Evolutionary conservation across 2,113 vertebrate species (phyloP).

Genomic region (Argyrosomus japonicus): DNA sequence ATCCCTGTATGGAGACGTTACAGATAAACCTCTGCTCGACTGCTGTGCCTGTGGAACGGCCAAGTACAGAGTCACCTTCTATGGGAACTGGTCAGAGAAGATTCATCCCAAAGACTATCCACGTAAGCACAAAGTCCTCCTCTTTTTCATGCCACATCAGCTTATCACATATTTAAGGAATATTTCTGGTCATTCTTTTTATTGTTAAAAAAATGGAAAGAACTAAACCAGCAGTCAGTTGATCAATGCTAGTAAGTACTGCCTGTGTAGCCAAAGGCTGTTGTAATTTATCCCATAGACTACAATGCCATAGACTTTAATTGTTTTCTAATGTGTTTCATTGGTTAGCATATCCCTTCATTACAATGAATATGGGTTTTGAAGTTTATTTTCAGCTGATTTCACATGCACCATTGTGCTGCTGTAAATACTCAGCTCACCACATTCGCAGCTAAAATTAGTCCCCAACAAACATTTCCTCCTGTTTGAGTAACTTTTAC

Average conservation of each 20-base stretch:
- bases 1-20: slow-evolving; percentile 84
- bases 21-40: slow-evolving; percentile 89
- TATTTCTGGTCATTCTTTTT: background rate
- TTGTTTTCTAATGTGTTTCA: background rate
- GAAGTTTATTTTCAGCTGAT: background rate
- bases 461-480: too few relatives aligned
- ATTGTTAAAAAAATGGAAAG: background rate
- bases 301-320: background rate
- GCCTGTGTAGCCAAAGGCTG: background rate
- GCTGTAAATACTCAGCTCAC: background rate
- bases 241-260: background rate
- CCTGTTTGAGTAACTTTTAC: background rate
- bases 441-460: background rate
- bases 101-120: slow-evolving; percentile 97
- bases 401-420: background rate
- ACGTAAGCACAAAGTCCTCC: slow-evolving; percentile 84
- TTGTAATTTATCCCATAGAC: background rate
- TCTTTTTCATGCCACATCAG: slow-evolving; percentile 4
- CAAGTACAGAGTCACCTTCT: slow-evolving; percentile 97
- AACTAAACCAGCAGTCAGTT: background rate
- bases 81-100: slow-evolving; percentile 98
- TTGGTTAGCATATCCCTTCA: background rate
- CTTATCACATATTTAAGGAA: slow-evolving; percentile 5
- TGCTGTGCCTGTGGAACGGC: slow-evolving; percentile 98
- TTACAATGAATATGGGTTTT: background rate